phyloP scores from a whole-genome alignment of 2,888 invertebrate genomes.

The Spodoptera picta region DNA sequence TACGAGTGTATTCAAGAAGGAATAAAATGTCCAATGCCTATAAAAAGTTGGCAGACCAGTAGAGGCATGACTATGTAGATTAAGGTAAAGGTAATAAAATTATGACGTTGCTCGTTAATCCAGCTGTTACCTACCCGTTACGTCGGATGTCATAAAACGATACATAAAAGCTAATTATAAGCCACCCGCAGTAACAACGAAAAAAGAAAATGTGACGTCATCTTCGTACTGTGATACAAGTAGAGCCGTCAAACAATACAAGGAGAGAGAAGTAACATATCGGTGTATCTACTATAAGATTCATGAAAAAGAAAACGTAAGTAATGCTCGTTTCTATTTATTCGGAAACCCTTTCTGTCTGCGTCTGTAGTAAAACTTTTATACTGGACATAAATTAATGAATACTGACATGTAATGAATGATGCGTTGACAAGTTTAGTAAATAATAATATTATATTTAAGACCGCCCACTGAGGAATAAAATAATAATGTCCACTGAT shows the following conservation, averaged over 20 bases:
- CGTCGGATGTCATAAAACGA: slow-evolving; percentile 82
- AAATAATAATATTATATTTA: slow-evolving; percentile 37
- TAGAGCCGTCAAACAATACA: slow-evolving; percentile 39
- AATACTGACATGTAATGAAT: slow-evolving; percentile 10
- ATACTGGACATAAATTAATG: slow-evolving; percentile 2
- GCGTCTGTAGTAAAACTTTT: background rate
- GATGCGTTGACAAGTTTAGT: slow-evolving; percentile 29
- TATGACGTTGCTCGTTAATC: slow-evolving; percentile 74
- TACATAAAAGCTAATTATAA: slow-evolving; percentile 83
- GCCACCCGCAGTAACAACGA: slow-evolving; percentile 58
- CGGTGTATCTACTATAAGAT: slow-evolving; percentile 10
- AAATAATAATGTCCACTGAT: slow-evolving; percentile 45
- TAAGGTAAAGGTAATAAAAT: slow-evolving; percentile 69
- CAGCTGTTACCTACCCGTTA: slow-evolving; percentile 73
- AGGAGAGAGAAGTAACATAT: slow-evolving; percentile 13
- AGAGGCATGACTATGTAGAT: slow-evolving; percentile 48
- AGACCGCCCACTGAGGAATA: slow-evolving; percentile 32
- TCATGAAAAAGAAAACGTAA: slow-evolving; percentile 16
- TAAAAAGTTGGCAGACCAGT: slow-evolving; percentile 15
- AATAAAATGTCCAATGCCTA: slow-evolving; percentile 1
- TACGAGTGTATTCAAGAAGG: slow-evolving; percentile 1
- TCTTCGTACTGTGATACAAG: slow-evolving; percentile 52
- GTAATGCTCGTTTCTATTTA: slow-evolving; percentile 5
- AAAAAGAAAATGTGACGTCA: slow-evolving; percentile 55
- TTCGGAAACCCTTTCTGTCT: slow-evolving; percentile 1